Percentiles rank a stretch among this genome's conserved stretches.
These are phyloP conservation scores for Halocaridina rubra DNA, from an alignment of 2,888 invertebrate species.

Conservation along the genomic window DNA sequence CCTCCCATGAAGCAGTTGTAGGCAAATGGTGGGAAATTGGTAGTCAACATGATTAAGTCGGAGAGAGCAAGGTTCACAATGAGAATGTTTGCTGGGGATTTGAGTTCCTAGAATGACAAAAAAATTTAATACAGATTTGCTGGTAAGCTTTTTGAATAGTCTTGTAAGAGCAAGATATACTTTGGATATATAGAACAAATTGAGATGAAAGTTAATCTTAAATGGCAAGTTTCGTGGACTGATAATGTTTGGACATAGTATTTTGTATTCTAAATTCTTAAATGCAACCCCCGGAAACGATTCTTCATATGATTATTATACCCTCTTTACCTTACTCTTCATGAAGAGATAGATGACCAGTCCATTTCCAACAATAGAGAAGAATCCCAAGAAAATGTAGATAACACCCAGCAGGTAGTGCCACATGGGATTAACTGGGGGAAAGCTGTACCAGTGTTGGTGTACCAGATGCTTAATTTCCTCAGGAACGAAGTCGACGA, in stretches of 20 bases:
- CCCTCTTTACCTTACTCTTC: conserved; percentile 53
- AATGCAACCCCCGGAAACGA: too few relatives aligned
- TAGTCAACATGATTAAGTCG: conserved; percentile 88
- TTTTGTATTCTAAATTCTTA: too few relatives aligned
- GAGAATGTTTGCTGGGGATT: conserved; percentile 79
- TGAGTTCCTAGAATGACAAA: conserved; percentile 19
- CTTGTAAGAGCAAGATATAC: too few relatives aligned
- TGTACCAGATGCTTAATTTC: conserved; percentile 65
- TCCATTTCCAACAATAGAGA: conserved; percentile 65
- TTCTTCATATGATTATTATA: too few relatives aligned
- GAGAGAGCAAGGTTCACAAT: conserved; percentile 93
- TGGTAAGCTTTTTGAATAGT: too few relatives aligned
- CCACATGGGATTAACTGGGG: conserved; percentile 66
- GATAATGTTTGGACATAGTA: too few relatives aligned
- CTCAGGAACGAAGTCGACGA: conserved; percentile 63
- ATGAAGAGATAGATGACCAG: conserved; percentile 65
- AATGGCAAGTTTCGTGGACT: too few relatives aligned
- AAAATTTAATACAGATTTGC: too few relatives aligned
- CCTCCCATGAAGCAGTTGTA: conserved; percentile 60
- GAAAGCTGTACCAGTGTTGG: conserved; percentile 66
- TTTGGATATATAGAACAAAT: too few relatives aligned
- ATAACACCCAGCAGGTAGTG: conserved; percentile 65
- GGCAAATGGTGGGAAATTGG: conserved; percentile 47
- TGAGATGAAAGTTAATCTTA: too few relatives aligned
- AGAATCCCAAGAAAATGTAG: conserved; percentile 63